phyloP scores from a whole-genome alignment of 2,797 vertebrate species.

The Echeneis naucrates region DNA sequence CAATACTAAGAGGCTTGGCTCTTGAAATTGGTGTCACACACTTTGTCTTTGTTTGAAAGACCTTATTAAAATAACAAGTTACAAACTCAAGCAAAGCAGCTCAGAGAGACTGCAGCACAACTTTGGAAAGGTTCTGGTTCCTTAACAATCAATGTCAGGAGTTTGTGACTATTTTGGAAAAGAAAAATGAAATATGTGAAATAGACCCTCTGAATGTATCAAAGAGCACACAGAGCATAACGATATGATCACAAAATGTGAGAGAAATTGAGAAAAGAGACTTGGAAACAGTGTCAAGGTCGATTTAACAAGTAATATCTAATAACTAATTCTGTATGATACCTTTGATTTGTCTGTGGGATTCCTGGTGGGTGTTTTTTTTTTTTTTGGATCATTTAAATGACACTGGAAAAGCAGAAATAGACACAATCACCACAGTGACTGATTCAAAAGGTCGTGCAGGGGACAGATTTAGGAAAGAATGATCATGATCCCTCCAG shows the following conservation, averaged over 20 bases:
- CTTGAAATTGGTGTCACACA: slow-evolving; percentile 42
- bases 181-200: background rate
- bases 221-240: background rate
- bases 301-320: background rate
- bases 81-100: slow-evolving; percentile 23
- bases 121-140: background rate
- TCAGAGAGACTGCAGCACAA: background rate
- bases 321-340: background rate
- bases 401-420: background rate
- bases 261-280: too few relatives aligned
- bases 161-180: background rate
- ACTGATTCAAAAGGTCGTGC: too few relatives aligned
- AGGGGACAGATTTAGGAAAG: background rate
- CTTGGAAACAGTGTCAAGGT: background rate
- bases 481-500: background rate
- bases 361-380: too few relatives aligned
- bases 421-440: background rate
- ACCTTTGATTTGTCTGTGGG: background rate
- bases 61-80: slow-evolving; percentile 17
- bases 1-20: slow-evolving; percentile 46
- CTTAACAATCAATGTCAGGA: background rate
- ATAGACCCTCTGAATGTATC: background rate
- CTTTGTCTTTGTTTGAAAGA: slow-evolving; percentile 32
- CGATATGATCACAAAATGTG: background rate
- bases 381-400: background rate